These are phyloP conservation scores for Machimus atricapillus DNA, from an alignment of 2,888 invertebrate species.

Conservation along the genomic window DNA sequence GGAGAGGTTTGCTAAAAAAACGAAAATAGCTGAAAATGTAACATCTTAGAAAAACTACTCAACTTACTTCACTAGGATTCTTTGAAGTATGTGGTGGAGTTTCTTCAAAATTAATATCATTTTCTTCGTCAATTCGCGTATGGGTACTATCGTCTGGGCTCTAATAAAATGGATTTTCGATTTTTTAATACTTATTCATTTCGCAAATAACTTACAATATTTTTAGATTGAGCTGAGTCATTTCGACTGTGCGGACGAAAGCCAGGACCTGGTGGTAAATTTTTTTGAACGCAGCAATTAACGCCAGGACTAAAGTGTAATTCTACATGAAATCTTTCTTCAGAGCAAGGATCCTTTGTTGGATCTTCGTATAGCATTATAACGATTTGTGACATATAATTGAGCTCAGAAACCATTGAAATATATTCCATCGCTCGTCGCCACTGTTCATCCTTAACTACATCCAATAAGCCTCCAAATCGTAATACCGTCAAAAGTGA, in stretches of 20 bases:
- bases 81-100: slow-evolving; percentile 49
- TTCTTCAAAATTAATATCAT: slow-evolving; percentile 62
- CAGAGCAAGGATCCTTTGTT: slow-evolving; percentile 89
- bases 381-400: slow-evolving; percentile 99
- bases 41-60: background rate
- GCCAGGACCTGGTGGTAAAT: slow-evolving; percentile 90
- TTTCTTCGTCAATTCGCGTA: slow-evolving; percentile 77
- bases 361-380: slow-evolving; percentile 99
- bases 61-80: slow-evolving; percentile 52
- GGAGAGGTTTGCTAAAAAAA: slow-evolving; percentile 45
- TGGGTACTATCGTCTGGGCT: slow-evolving; percentile 71
- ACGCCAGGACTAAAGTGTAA: slow-evolving; percentile 98
- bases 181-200: background rate
- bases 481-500: slow-evolving; percentile 94
- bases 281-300: slow-evolving; percentile 94
- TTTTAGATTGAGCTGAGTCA: slow-evolving; percentile 74
- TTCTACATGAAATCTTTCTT: slow-evolving; percentile 96
- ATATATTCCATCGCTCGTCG: slow-evolving; percentile 98
- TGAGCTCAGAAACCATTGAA: slow-evolving; percentile 95
- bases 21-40: background rate
- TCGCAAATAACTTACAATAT: slow-evolving; percentile 63
- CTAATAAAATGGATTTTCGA: slow-evolving; percentile 58
- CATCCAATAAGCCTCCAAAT: slow-evolving; percentile 89
- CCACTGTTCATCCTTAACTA: slow-evolving; percentile 95
- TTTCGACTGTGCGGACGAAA: slow-evolving; percentile 91